phyloP scores from a whole-genome alignment of 1,140 invertebrate species.

The Scaptodrosophila lebanonensis region DNA sequence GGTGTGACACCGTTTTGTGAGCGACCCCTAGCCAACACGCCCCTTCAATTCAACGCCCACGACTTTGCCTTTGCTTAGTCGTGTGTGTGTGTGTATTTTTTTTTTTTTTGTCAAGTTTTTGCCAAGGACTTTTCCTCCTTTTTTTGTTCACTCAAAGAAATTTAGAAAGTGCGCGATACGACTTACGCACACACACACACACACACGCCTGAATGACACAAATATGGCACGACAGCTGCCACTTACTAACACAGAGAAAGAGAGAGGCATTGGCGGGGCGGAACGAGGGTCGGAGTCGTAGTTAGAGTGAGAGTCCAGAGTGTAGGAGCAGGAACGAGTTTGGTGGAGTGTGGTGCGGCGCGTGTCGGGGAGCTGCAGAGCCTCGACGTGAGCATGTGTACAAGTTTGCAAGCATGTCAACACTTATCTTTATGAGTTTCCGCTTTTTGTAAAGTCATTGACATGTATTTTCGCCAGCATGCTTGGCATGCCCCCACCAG shows the following conservation, averaged over 20 bases:
- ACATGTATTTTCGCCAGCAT: conserved; percentile 60
- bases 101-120: not conserved
- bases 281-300: no score
- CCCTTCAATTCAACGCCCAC: no score
- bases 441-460: conserved; percentile 76
- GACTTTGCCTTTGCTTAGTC: no score
- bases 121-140: conserved; percentile 8
- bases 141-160: conserved; percentile 11
- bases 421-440: conserved; percentile 77
- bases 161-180: conserved; percentile 39
- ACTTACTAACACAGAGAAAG: conserved; percentile 37
- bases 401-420: conserved; percentile 72
- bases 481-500: no score
- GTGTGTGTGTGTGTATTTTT: no score
- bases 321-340: not conserved
- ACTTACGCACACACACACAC: conserved; percentile 26
- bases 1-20: no score
- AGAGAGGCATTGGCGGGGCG: conserved; percentile 6
- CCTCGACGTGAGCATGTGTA: conserved; percentile 19
- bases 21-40: no score
- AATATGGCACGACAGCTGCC: conserved; percentile 66
- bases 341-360: not conserved
- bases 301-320: not conserved
- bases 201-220: conserved; percentile 51
- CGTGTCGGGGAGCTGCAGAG: conserved; percentile 6